These are phyloP conservation scores for Ramazzottius varieornatus DNA, from an alignment of 2,888 invertebrate species.

Conservation along the genomic window DNA sequence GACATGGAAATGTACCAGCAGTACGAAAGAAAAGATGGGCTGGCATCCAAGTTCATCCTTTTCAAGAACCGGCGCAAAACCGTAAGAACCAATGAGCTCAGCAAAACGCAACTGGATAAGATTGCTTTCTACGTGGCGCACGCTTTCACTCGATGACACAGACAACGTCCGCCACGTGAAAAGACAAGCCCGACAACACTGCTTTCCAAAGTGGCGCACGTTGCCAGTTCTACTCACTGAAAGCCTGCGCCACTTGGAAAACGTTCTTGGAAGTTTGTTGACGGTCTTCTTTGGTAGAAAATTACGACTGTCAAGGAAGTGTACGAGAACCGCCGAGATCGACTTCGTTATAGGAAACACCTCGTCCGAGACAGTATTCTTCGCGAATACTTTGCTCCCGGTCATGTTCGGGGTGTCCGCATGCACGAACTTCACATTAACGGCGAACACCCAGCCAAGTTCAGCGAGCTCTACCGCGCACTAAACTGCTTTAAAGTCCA, in stretches of 20 bases:
- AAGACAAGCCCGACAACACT: no score
- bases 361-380: not conserved
- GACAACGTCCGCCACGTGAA: no score
- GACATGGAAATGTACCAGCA: not conserved
- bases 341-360: not conserved
- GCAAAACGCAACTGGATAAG: no score
- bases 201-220: no score
- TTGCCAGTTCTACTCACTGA: no score
- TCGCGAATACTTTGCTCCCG: not conserved
- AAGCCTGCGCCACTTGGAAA: no score
- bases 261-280: no score
- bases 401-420: not conserved
- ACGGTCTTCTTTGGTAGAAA: not conserved
- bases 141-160: no score
- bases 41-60: not conserved
- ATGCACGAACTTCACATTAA: not conserved
- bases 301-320: not conserved
- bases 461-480: not conserved
- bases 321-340: not conserved
- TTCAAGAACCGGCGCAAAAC: not conserved
- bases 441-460: not conserved
- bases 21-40: not conserved
- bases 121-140: no score
- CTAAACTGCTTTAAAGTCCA: not conserved
- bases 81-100: no score